These are phyloP conservation scores for Telmatherina bonti DNA, from an alignment of 2,797 vertebrate genomes.

Conservation along the genomic window DNA sequence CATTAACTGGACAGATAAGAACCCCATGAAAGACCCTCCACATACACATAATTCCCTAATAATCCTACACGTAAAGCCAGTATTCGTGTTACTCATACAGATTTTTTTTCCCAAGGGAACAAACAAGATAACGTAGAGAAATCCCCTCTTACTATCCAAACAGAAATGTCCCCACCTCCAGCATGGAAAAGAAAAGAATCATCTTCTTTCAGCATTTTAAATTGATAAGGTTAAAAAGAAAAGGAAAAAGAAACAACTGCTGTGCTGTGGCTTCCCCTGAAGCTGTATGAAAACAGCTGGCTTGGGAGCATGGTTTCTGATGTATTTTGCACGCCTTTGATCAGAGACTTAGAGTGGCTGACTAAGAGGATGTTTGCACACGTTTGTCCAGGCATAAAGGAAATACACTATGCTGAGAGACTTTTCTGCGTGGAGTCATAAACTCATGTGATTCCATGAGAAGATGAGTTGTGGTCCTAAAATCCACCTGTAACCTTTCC, in stretches of 20 bases:
- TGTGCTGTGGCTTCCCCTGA: constrained; percentile 77
- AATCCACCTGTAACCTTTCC: constrained; percentile 76
- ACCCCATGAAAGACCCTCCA: constrained; percentile 48
- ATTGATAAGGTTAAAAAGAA: constrained; percentile 7
- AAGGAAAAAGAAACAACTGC: constrained; percentile 31
- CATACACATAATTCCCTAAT: constrained; percentile 30
- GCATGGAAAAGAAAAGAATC: constrained; percentile 59
- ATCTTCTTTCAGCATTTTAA: constrained; percentile 44
- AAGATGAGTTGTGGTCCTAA: constrained; percentile 50
- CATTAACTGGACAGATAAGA: constrained; percentile 52
- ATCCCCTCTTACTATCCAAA: constrained; percentile 30
- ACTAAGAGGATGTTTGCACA: constrained; percentile 87
- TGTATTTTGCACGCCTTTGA: constrained; percentile 66
- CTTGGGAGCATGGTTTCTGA: constrained; percentile 49
- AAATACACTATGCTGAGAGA: constrained; percentile 77
- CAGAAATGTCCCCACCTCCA: constrained; percentile 21
- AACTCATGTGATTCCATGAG: constrained; percentile 68
- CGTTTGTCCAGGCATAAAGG: constrained; percentile 83
- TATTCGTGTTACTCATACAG: constrained; percentile 69
- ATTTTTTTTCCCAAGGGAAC: constrained; percentile 61
- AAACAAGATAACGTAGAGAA: constrained; percentile 58
- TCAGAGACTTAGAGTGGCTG: constrained; percentile 72
- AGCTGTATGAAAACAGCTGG: constrained; percentile 83
- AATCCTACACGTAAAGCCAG: constrained; percentile 69
- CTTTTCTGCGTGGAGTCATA: constrained; percentile 67